Evolutionary conservation across 2,888 invertebrate species (phyloP).

Genomic region (Arctia plantaginis): DNA sequence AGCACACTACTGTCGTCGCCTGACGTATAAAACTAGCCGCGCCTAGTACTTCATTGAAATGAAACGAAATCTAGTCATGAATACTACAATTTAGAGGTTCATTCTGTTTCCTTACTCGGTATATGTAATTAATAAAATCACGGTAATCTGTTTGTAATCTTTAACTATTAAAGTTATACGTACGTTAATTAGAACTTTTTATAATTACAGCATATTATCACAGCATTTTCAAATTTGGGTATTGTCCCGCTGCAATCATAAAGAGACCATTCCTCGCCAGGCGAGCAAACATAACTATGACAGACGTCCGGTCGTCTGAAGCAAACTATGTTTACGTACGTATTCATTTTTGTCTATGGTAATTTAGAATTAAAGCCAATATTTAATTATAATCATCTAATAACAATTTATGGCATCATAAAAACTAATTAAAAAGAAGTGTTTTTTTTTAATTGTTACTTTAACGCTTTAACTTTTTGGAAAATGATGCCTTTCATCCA

Average conservation of each 20-base stretch:
- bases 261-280: conserved; percentile 11
- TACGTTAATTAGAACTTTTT: neutral
- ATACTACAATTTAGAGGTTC: too few species aligned
- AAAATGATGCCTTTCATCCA: too few species aligned
- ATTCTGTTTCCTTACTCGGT: too few species aligned
- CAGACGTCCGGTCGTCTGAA: neutral
- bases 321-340: conserved; percentile 5
- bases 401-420: neutral
- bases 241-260: conserved; percentile 57
- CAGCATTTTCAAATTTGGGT: conserved; percentile 71
- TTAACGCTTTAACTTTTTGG: too few species aligned
- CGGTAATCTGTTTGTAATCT: neutral
- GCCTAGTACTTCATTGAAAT: neutral
- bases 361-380: neutral
- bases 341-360: neutral
- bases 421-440: too few species aligned
- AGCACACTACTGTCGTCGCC: too few species aligned
- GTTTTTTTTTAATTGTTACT: too few species aligned
- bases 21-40: too few species aligned
- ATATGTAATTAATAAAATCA: neutral
- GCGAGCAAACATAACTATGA: conserved; percentile 4
- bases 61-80: neutral
- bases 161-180: neutral
- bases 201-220: conserved; percentile 49
- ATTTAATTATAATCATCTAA: neutral